phyloP scores from a whole-genome alignment of 2,113 vertebrate species.

The Trachemys scripta region DNA sequence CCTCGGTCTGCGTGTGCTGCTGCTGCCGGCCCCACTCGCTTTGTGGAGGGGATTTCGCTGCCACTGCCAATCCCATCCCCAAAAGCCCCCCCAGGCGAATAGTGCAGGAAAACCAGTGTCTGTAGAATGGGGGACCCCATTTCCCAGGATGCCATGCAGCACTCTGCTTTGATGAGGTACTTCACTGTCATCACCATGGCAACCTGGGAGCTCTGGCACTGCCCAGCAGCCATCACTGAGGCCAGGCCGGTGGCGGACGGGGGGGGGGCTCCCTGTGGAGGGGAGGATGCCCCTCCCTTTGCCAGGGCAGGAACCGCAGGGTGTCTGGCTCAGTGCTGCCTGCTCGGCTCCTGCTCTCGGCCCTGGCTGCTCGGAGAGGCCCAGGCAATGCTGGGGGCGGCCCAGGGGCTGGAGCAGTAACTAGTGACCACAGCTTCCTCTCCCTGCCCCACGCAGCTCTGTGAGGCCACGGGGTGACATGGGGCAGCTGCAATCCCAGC shows the following conservation, averaged over 20 bases:
- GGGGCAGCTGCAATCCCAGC: background rate
- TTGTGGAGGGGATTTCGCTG: background rate
- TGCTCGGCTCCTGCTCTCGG: accelerated
- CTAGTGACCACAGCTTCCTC: background rate
- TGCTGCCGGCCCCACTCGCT: background rate
- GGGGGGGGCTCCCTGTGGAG: accelerated
- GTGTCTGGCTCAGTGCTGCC: background rate
- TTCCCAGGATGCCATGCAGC: conserved; percentile 57
- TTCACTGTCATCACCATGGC: conserved; percentile 21
- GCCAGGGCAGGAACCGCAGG: background rate
- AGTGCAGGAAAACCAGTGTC: background rate
- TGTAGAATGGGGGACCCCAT: background rate
- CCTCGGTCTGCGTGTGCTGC: background rate
- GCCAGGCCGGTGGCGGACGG: background rate
- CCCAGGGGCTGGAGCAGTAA: background rate
- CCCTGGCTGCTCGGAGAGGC: background rate
- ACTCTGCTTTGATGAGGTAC: conserved; percentile 33
- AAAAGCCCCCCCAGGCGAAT: background rate
- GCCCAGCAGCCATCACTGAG: conserved; percentile 1
- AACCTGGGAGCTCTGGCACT: background rate
- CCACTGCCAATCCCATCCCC: no score
- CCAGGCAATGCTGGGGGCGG: background rate
- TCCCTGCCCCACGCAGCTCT: background rate
- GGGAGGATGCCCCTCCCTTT: background rate
- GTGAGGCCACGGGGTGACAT: background rate